Percentiles rank a stretch among this genome's conserved stretches.
Evolutionary conservation across 1,140 invertebrate species (phyloP).

Genomic region (Saccostrea glomerata): DNA sequence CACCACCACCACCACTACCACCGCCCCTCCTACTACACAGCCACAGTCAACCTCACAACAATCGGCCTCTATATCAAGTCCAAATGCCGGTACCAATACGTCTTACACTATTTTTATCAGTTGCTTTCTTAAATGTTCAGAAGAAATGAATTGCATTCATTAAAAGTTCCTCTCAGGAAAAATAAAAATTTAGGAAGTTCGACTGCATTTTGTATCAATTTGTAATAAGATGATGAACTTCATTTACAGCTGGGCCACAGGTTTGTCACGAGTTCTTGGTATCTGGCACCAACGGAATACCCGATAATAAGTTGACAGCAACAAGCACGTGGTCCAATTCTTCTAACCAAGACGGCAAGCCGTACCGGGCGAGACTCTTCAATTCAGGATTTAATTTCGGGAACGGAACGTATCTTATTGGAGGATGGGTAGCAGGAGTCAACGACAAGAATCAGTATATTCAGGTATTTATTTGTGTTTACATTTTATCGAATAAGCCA

Average conservation of each 20-base stretch:
- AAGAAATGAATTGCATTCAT: no score
- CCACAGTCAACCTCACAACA: not conserved
- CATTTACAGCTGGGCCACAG: constrained; percentile 49
- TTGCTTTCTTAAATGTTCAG: not conserved
- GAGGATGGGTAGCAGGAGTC: constrained; percentile 61
- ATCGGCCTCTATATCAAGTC: constrained; percentile 6
- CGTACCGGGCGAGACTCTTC: constrained; percentile 59
- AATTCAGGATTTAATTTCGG: constrained; percentile 55
- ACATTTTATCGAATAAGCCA: not conserved
- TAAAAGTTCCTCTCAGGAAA: no score
- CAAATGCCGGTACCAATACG: constrained; percentile 2
- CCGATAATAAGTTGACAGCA: constrained; percentile 58
- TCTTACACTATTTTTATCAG: not conserved
- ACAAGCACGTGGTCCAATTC: constrained; percentile 56
- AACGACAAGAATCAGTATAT: constrained; percentile 65
- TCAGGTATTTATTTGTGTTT: constrained; percentile 51
- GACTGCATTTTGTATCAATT: no score
- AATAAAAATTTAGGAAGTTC: no score
- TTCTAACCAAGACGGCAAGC: constrained; percentile 55
- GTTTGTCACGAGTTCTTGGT: constrained; percentile 64
- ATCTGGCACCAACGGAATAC: constrained; percentile 59
- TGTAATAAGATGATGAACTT: not conserved
- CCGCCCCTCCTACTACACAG: not conserved
- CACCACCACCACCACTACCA: constrained; percentile 37
- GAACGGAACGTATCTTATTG: constrained; percentile 60